Base-by-base conservation (phyloP, 2,797 vertebrate genomes). In the Psittacula echo region DNA sequence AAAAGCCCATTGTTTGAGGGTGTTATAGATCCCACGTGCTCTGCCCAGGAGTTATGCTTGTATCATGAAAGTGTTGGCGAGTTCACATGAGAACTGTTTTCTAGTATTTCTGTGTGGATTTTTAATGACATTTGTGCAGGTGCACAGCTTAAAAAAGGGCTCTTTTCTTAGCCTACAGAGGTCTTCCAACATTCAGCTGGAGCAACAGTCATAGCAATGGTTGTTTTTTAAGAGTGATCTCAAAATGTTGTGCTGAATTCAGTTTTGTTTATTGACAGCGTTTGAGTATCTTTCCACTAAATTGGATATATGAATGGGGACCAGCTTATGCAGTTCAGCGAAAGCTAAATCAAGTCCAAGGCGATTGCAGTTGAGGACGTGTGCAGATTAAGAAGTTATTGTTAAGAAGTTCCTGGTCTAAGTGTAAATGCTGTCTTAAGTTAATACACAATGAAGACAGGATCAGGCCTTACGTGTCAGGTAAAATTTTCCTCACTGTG, bases 1-100 rank as follows among this genome's bases (percentile, higher is more conserved):
- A 96, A 95, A 95, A 96, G 89, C 85, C 79, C 77, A 84, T 97
- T 97, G 97, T 97, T 45, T 44, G n/a, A 27, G 45, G 70, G 90
- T 90, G 86, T 95, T 47, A 45, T 9, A 68, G 32, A 73, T 53
- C 89, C 90, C 75, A 39, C 12, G 6, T 62, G 90, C 73, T 68
- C 47, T 8, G 81, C 87, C 77, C 29, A 23, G 54, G 37, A 84
- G 44, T 79, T 34, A 2, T 37, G 37, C 34, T 58, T 42, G 79
- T 74, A 20, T 56, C 92, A 41, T 12, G 65, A 15, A 66, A 91
- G 44, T 23, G 51, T 11, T 22, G 34, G 68, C 0, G 9, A 44
- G 50, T 29, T 91, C 23, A 6, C 30, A 3, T 11, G 45, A 84
- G 70, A 94, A 15, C 42, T 42, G 47, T n/a, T 64, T 51, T 54